phyloP scores from a whole-genome alignment of 1,140 invertebrate species.

The Hirudo medicinalis region DNA sequence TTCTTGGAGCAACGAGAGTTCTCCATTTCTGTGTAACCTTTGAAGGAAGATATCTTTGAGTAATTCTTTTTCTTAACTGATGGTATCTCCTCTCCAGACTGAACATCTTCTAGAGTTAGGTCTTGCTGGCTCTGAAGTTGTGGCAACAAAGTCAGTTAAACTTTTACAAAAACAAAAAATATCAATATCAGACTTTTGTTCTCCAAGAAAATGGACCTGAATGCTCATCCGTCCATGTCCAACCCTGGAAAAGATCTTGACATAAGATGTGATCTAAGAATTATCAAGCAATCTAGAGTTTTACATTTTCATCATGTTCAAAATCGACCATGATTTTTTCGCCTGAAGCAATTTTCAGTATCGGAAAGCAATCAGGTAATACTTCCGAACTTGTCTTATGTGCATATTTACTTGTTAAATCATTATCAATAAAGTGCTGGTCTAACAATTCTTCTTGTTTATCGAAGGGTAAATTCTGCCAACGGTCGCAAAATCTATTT shows the following conservation, averaged over 20 bases:
- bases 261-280: no score
- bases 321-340: constrained; percentile 18
- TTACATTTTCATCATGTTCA: constrained; percentile 14
- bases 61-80: background rate
- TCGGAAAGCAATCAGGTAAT: constrained; percentile 7
- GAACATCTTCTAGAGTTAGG: constrained; percentile 8
- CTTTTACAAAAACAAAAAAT: background rate
- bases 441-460: constrained; percentile 11
- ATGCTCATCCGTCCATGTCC: constrained; percentile 20
- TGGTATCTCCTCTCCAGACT: background rate
- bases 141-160: no score
- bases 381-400: background rate
- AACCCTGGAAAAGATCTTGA: constrained; percentile 8
- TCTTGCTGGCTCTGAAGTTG: constrained; percentile 16
- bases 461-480: constrained; percentile 1
- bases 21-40: background rate
- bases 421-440: constrained; percentile 1
- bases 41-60: background rate
- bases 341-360: constrained; percentile 13
- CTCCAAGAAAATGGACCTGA: constrained; percentile 18
- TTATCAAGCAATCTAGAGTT: background rate
- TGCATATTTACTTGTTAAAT: constrained; percentile 8
- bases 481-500: constrained; percentile 3
- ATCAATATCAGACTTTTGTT: constrained; percentile 10
- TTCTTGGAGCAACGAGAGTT: background rate